Percentiles rank a stretch among this genome's conserved stretches.
phyloP scores from a whole-genome alignment of 2,113 vertebrate genomes.

The Theristicus caerulescens region DNA sequence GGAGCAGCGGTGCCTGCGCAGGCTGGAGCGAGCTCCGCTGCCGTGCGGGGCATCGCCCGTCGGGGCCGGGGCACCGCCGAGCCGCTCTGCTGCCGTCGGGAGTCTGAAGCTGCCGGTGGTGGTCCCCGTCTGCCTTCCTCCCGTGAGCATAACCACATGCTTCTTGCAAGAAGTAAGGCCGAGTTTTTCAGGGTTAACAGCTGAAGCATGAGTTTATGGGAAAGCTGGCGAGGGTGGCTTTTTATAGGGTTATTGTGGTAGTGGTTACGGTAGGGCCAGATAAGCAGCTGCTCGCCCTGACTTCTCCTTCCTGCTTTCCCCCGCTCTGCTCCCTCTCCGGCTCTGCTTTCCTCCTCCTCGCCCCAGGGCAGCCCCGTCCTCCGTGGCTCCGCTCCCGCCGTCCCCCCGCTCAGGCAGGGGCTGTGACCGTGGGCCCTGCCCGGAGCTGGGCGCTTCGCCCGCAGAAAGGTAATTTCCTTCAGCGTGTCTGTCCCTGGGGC shows the following conservation, averaged over 20 bases:
- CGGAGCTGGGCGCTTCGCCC: neutral
- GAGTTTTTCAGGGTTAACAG: rapidly evolving
- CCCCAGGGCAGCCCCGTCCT: neutral
- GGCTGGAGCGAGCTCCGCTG: neutral
- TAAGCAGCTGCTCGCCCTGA: neutral
- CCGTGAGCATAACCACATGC: rapidly evolving
- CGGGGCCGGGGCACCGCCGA: neutral
- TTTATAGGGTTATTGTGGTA: rapidly evolving
- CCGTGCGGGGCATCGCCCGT: rapidly evolving
- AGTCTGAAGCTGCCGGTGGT: rapidly evolving
- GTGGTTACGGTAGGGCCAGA: rapidly evolving
- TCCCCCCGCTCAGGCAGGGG: neutral
- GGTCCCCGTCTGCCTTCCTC: neutral
- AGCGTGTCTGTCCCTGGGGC: rapidly evolving
- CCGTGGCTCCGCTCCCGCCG: neutral
- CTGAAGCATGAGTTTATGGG: neutral
- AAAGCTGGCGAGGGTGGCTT: rapidly evolving
- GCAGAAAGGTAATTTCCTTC: neutral
- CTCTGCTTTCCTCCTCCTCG: neutral
- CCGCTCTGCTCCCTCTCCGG: neutral
- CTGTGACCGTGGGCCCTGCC: neutral
- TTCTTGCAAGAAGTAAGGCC: neutral
- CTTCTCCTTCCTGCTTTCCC: neutral
- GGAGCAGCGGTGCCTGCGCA: neutral
- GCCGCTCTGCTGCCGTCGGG: neutral